Evolutionary conservation across 2,113 vertebrate genomes (phyloP).

Genomic region (Gallinago paraguaiae): DNA sequence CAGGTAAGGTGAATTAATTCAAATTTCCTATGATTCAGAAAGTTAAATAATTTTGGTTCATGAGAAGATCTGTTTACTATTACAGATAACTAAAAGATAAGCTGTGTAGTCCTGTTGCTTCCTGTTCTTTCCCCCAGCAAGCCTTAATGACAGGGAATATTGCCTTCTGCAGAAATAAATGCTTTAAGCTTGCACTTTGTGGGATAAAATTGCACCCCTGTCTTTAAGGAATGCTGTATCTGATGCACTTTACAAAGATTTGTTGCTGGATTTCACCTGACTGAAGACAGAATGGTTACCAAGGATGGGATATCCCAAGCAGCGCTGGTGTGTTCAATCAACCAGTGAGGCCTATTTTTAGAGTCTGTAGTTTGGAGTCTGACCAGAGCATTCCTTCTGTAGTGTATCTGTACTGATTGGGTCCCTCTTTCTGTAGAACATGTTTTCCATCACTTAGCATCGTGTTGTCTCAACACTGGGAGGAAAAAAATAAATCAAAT

Average conservation of each 20-base stretch:
- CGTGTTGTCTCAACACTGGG: background rate
- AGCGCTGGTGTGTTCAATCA: background rate
- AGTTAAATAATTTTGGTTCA: background rate
- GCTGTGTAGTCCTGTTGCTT: background rate
- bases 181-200: background rate
- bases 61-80: background rate
- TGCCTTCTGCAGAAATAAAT: background rate
- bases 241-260: background rate
- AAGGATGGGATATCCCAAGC: conserved; percentile 28
- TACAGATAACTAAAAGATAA: background rate
- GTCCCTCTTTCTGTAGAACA: background rate
- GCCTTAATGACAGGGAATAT: background rate
- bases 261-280: background rate
- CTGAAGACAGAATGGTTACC: background rate
- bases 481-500: background rate
- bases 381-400: conserved; percentile 21
- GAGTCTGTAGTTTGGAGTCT: background rate
- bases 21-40: background rate
- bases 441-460: background rate
- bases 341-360: conserved; percentile 23
- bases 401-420: background rate
- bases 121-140: background rate
- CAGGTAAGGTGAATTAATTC: background rate
- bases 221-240: background rate
- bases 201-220: background rate